Percentiles rank a stretch among this genome's conserved stretches.
These are phyloP conservation scores for Eurytoma adleriae DNA, from an alignment of 2,888 invertebrate genomes.

Conservation along the genomic window DNA sequence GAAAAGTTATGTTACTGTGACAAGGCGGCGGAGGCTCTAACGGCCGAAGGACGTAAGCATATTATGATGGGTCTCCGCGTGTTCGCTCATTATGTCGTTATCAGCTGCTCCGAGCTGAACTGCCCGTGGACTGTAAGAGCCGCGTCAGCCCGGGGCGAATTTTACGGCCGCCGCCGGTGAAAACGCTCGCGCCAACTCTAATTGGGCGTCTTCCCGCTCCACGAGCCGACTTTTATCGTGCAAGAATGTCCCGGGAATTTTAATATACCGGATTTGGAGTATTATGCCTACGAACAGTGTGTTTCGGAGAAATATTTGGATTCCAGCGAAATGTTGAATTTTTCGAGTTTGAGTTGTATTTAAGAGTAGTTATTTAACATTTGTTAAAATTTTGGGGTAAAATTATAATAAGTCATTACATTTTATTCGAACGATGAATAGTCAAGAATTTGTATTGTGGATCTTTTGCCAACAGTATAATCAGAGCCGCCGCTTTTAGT, in stretches of 20 bases:
- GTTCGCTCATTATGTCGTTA: not conserved
- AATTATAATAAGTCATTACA: not conserved
- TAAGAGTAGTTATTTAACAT: too few species aligned
- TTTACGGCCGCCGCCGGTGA: constrained; percentile 16
- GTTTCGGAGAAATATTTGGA: constrained; percentile 1
- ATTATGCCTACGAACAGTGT: not conserved
- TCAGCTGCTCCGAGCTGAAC: not conserved
- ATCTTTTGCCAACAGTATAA: too few species aligned
- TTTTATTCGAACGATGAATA: too few species aligned
- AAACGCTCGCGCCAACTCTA: constrained; percentile 1
- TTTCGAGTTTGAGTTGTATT: too few species aligned
- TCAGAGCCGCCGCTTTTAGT: too few species aligned
- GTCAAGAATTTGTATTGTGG: too few species aligned
- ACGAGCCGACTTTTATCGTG: constrained; percentile 8
- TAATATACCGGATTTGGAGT: not conserved
- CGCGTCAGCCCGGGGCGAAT: constrained; percentile 14
- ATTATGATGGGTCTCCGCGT: not conserved
- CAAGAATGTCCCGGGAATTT: constrained; percentile 7
- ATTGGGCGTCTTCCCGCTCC: constrained; percentile 4
- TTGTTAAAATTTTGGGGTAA: not conserved
- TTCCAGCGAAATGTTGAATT: not conserved
- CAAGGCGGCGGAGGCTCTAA: too few species aligned
- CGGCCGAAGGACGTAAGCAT: too few species aligned
- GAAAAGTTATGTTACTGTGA: too few species aligned
- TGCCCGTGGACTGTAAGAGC: too few species aligned